Evolutionary conservation across 1,140 invertebrate genomes (phyloP).

Genomic region (Maniola jurtina): DNA sequence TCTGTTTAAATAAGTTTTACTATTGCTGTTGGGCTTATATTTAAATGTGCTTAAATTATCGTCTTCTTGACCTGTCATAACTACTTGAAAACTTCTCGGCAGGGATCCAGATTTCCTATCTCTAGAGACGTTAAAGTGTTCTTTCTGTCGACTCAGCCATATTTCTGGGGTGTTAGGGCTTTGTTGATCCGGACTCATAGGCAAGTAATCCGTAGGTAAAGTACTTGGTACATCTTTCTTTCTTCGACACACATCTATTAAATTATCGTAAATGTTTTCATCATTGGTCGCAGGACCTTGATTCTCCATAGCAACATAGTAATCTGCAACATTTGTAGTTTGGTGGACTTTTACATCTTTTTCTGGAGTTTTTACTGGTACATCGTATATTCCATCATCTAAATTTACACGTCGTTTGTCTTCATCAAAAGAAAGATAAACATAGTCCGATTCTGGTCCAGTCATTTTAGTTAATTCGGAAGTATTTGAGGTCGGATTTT

Average conservation of each 20-base stretch:
- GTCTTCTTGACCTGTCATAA: conserved; percentile 67
- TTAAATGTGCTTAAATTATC: conserved; percentile 65
- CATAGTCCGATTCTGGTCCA: conserved; percentile 73
- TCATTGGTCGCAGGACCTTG: conserved; percentile 41
- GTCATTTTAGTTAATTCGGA: conserved; percentile 32
- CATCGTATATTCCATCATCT: conserved; percentile 72
- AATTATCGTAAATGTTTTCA: conserved; percentile 65
- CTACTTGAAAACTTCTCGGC: conserved; percentile 86
- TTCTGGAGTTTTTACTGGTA: conserved; percentile 65
- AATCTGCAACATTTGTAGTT: conserved; percentile 38
- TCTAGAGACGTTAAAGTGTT: conserved; percentile 74
- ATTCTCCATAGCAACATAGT: conserved; percentile 66
- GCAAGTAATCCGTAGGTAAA: conserved; percentile 59
- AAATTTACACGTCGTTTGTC: conserved; percentile 52
- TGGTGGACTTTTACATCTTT: conserved; percentile 43
- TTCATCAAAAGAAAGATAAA: conserved; percentile 72
- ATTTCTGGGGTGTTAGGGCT: conserved; percentile 76
- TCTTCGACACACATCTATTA: conserved; percentile 60
- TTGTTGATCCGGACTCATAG: conserved; percentile 69
- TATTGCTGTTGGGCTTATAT: conserved; percentile 72
- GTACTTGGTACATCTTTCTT: conserved; percentile 53
- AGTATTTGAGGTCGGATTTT: conserved; percentile 32
- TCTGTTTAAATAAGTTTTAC: conserved; percentile 77
- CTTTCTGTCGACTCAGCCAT: conserved; percentile 77
- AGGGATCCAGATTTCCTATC: conserved; percentile 86